Percentiles rank a stretch among this genome's conserved stretches.
Evolutionary conservation across 2,797 vertebrate species (phyloP).

Genomic region (Galago senegalensis): DNA sequence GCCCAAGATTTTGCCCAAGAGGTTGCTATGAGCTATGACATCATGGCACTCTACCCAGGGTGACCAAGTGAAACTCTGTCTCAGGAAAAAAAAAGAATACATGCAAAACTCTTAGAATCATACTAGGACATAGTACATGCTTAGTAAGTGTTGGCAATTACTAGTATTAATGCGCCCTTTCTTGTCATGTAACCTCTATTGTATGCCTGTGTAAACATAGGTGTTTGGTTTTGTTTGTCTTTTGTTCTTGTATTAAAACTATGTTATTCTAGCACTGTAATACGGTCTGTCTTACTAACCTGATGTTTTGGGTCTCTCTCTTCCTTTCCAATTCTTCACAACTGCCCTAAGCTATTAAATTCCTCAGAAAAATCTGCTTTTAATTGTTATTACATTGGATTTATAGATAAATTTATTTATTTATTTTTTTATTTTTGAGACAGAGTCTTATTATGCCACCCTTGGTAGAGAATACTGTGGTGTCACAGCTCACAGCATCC

Average conservation of each 20-base stretch:
- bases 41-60: too few species aligned
- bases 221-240: not conserved
- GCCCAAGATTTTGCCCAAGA: too few species aligned
- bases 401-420: not conserved
- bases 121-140: not conserved
- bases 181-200: not conserved
- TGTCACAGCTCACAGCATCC: too few species aligned
- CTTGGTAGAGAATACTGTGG: too few species aligned
- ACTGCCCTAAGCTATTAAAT: not conserved
- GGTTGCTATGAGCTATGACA: too few species aligned
- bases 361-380: slow-evolving; percentile 31
- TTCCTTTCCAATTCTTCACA: not conserved
- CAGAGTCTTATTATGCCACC: too few species aligned
- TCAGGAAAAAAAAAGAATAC: too few species aligned
- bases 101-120: not conserved
- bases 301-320: not conserved
- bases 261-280: not conserved
- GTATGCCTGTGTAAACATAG: not conserved
- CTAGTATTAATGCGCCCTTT: not conserved
- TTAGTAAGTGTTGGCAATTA: not conserved
- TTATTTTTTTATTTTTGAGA: too few species aligned
- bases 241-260: not conserved
- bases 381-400: not conserved
- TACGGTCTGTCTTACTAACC: not conserved
- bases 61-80: too few species aligned